Conservation (phyloP, 30 jellyfish, hydroid and myxozoan species). For the Cassiopea xamachana region DNA sequence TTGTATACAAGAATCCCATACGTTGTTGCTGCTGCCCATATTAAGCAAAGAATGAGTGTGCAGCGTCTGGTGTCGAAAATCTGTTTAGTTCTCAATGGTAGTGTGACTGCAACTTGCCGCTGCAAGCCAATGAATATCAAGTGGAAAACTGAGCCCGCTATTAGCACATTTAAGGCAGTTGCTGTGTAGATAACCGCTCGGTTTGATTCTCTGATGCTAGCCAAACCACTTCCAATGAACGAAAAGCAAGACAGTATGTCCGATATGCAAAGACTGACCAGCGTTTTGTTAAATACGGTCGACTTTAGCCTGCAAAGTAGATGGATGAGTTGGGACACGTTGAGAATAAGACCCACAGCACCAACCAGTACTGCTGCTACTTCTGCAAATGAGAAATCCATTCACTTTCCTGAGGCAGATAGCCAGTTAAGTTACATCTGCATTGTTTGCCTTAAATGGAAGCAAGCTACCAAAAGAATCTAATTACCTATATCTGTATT, state of each 20-base stretch:
- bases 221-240: background rate
- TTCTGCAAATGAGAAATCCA: background rate
- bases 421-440: background rate
- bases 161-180: background rate
- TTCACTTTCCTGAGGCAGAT: background rate
- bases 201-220: background rate
- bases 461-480: no score
- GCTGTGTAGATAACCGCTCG: background rate
- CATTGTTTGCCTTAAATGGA: background rate
- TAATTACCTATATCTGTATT: no score
- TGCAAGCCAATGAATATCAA: background rate
- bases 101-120: background rate
- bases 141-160: background rate
- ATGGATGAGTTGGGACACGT: background rate
- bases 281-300: background rate
- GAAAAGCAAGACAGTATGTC: background rate
- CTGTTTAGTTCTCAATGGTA: background rate
- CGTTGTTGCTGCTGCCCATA: background rate
- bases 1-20: background rate
- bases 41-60: background rate
- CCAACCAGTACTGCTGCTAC: background rate
- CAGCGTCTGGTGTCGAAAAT: background rate
- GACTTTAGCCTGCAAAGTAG: background rate
- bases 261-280: slow-evolving; percentile 4
- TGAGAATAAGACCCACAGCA: background rate